These are phyloP conservation scores for Zelleria hepariella DNA, from an alignment of 2,888 invertebrate genomes.

Conservation along the genomic window DNA sequence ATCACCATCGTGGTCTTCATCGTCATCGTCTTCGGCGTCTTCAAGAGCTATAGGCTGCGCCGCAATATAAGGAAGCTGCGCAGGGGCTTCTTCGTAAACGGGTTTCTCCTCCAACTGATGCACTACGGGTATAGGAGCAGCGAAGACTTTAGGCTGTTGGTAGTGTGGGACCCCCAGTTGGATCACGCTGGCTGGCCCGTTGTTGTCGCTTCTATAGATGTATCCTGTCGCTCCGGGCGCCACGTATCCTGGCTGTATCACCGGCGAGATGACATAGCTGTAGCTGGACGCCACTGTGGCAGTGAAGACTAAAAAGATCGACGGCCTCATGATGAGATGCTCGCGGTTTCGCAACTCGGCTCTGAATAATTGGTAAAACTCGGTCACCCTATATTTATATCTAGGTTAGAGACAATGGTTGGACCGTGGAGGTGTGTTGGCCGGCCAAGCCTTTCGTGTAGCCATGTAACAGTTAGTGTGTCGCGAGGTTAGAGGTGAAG, in stretches of 20 bases:
- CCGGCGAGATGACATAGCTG: conserved; percentile 9
- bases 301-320: conserved; percentile 30
- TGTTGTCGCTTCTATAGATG: conserved; percentile 63
- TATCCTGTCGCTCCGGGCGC: conserved; percentile 69
- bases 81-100: conserved; percentile 41
- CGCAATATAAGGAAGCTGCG: conserved; percentile 49
- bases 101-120: conserved; percentile 24
- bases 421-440: conserved; percentile 46
- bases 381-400: conserved; percentile 68
- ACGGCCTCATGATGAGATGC: conserved; percentile 31
- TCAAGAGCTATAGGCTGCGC: conserved; percentile 41
- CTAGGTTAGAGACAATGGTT: conserved; percentile 35
- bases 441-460: conserved; percentile 46
- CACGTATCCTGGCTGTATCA: conserved; percentile 51
- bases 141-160: conserved; percentile 39
- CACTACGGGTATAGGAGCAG: conserved; percentile 34
- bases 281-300: conserved; percentile 25
- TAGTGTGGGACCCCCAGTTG: conserved; percentile 49
- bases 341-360: conserved; percentile 7
- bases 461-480: conserved; percentile 63
- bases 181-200: conserved; percentile 58
- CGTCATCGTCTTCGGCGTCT: conserved; percentile 44
- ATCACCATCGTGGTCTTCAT: conserved; percentile 35
- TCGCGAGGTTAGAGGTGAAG: conserved; percentile 63
- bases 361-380: conserved; percentile 28